phyloP scores from a whole-genome alignment of 2,797 vertebrate species.

The Arremon brunneinucha region DNA sequence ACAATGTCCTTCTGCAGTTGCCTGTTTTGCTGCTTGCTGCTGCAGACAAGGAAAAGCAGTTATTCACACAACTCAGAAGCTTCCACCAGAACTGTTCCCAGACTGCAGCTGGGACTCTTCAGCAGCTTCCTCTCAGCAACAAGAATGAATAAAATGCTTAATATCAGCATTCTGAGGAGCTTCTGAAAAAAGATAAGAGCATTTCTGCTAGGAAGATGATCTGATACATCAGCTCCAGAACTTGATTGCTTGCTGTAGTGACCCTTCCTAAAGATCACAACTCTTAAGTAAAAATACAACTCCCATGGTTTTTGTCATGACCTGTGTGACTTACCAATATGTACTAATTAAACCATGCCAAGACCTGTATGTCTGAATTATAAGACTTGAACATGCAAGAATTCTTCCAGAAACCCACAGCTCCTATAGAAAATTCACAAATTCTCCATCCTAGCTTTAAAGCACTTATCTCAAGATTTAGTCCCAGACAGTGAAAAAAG shows the following conservation, averaged over 20 bases:
- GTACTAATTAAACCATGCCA: background rate
- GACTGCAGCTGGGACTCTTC: constrained; percentile 11
- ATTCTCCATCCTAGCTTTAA: background rate
- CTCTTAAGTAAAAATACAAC: background rate
- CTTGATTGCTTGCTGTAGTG: background rate
- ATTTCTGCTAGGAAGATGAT: background rate
- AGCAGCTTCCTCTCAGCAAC: background rate
- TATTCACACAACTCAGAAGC: background rate
- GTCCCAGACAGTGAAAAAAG: background rate
- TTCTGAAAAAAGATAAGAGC: background rate
- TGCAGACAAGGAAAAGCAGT: background rate
- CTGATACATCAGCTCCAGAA: background rate
- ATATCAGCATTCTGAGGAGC: background rate
- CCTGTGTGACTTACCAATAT: background rate
- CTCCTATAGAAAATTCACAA: background rate
- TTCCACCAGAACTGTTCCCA: background rate
- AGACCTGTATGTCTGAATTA: background rate
- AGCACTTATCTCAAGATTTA: background rate
- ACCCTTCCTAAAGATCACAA: background rate
- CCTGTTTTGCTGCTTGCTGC: background rate
- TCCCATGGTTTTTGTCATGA: background rate
- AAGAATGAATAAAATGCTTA: constrained; percentile 30
- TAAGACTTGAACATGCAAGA: background rate
- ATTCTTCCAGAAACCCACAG: background rate
- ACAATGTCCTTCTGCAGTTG: background rate